phyloP scores from a whole-genome alignment of 2,797 vertebrate species.

The Scomberomorus guttatus region DNA sequence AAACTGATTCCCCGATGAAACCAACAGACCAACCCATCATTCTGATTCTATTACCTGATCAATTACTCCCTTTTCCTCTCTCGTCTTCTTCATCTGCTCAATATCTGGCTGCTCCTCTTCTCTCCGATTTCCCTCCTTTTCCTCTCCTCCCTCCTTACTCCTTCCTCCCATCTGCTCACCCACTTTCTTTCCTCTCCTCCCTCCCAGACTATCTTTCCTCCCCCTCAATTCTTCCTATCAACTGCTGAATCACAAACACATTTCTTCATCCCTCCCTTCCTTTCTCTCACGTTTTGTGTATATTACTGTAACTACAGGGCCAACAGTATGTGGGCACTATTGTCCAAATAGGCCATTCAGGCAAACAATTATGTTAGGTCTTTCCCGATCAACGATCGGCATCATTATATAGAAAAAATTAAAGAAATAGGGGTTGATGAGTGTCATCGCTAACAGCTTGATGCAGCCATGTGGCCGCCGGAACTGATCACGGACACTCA shows the following conservation, averaged over 20 bases:
- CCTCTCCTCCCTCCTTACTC: background rate
- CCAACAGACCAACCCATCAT: slow-evolving; percentile 20
- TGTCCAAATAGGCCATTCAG: too few species aligned
- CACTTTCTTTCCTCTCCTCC: too few species aligned
- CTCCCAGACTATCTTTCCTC: background rate
- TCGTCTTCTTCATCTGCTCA: slow-evolving; percentile 2
- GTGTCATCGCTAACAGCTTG: too few species aligned
- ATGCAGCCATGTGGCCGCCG: too few species aligned
- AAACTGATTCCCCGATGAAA: slow-evolving; percentile 33
- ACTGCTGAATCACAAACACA: slow-evolving; percentile 12
- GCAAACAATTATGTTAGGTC: too few species aligned
- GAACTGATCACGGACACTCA: too few species aligned
- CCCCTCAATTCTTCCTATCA: background rate
- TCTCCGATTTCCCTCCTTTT: slow-evolving; percentile 2
- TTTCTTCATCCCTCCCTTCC: background rate
- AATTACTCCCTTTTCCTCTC: slow-evolving; percentile 33
- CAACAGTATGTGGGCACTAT: too few species aligned
- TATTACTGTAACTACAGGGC: too few species aligned
- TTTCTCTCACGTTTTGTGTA: background rate
- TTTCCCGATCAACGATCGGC: too few species aligned
- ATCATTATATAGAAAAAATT: too few species aligned
- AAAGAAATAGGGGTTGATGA: too few species aligned
- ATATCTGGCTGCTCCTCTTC: background rate
- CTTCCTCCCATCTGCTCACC: background rate
- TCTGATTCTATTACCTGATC: slow-evolving; percentile 54